A percentile compares a stretch with the other conserved stretches of the same genome.
Evolutionary conservation across 2,888 invertebrate species (phyloP).

Genomic region (Tenthredo livida): DNA sequence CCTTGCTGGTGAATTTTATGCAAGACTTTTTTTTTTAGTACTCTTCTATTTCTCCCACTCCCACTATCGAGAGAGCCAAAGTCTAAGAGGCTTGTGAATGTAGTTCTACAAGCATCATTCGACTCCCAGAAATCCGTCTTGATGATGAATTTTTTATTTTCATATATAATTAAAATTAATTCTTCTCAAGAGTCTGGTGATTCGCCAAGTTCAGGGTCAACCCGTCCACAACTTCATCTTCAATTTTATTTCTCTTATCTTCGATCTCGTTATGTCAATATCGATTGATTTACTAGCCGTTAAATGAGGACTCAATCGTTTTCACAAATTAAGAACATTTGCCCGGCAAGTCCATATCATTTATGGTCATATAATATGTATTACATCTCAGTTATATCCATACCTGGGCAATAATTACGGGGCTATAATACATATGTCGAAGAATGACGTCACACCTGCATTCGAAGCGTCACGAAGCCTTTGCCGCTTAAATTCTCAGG

Average conservation of each 20-base stretch:
- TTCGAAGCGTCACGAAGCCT: constrained; percentile 4
- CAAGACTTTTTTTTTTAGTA: not conserved
- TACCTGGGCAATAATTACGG: not conserved
- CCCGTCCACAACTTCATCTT: not conserved
- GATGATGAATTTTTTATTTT: not conserved
- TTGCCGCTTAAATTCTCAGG: not conserved
- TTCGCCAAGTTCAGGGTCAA: constrained; percentile 29
- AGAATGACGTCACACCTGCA: constrained; percentile 18
- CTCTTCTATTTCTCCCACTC: not conserved
- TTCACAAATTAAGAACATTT: not conserved
- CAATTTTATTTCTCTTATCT: not conserved
- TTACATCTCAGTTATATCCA: not conserved
- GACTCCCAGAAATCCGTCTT: not conserved
- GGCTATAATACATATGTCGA: not conserved
- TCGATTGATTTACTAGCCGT: not conserved
- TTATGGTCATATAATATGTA: not conserved
- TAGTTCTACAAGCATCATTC: not conserved
- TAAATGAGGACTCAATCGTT: not conserved
- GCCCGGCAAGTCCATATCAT: not conserved
- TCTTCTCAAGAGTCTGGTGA: not conserved
- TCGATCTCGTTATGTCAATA: not conserved
- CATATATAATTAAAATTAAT: not conserved
- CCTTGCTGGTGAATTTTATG: not conserved
- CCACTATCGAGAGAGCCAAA: not conserved
- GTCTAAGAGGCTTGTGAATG: not conserved